Evolutionary conservation across 1,140 invertebrate species (phyloP), one percentile per base, ranked within the genome.

Genomic region (Musca vetustissima): DNA sequence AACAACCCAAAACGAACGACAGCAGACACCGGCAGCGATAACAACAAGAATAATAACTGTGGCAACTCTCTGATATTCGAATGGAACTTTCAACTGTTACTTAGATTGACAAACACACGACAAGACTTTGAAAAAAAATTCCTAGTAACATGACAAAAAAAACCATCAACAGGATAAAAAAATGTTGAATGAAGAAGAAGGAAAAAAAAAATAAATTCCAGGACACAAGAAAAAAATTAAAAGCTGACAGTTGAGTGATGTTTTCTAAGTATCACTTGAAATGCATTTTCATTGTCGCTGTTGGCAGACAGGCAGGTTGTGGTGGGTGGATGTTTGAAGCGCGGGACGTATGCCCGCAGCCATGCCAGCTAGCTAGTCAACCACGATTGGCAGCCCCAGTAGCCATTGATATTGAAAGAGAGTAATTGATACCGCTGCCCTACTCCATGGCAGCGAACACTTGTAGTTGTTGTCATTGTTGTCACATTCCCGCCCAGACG

Each of bases 211-310:
- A n/a, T 11, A 52, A 52, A 43, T 43, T 43, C 36, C 49, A 7
- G 49, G 49, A 52, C 17, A 19, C 7, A 19, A 52, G 2, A 52
- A 52, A 52, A 28, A 32, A 36, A 21, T 61, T 43, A 61, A 61
- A 61, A 61, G 28, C 57, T 61, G 57, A 61, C 57, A 61, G 57
- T 61, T 61, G 57, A 61, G 57, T 61, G 57, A 61, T 61, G 57
- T 19, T 43, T 61, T 61, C 22, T 61, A 36, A 61, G 57, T 61
- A 43, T 61, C 57, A 36, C 57, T 61, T 61, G 57, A 61, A 61
- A 61, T 61, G 57, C 25, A 61, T 61, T 61, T 61, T 36, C 28
- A n/a, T 52, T 17, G 7, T 52, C 21, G 49, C 21, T 9, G 21
- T 21, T 52, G 49, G 21, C n/a, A n/a, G n/a, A n/a, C n/a, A n/a